Evolutionary conservation across 1,140 invertebrate genomes (phyloP).

Genomic region (silkworm (Bombyx mori)): DNA sequence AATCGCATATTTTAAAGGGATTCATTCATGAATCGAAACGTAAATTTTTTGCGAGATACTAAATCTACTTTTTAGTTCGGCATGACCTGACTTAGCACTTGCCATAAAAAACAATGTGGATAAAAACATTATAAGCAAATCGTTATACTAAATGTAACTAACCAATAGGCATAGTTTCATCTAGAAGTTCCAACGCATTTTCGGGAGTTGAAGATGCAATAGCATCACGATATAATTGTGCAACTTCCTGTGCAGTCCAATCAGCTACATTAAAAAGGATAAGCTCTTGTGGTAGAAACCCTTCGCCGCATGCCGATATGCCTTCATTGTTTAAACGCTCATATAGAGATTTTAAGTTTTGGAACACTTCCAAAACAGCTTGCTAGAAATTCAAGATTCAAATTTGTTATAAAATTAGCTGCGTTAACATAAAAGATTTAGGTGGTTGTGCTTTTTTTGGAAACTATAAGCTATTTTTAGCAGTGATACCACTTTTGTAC

Average conservation of each 20-base stretch:
- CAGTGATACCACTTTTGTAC: no score
- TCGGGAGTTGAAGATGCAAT: constrained; percentile 26
- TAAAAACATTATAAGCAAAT: no score
- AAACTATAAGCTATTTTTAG: no score
- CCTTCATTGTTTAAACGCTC: constrained; percentile 41
- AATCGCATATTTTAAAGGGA: no score
- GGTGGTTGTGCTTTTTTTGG: no score
- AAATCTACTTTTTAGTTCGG: no score
- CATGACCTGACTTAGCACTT: no score
- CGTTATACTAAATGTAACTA: neutral
- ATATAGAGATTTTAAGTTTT: constrained; percentile 31
- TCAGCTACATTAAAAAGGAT: constrained; percentile 55
- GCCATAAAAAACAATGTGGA: no score
- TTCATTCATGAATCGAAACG: no score
- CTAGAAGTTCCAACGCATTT: constrained; percentile 33
- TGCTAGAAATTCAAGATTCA: constrained; percentile 26
- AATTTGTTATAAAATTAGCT: no score
- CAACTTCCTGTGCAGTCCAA: constrained; percentile 46
- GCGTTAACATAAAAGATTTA: no score
- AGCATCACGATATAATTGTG: constrained; percentile 41
- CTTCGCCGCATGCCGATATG: constrained; percentile 25
- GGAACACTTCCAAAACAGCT: constrained; percentile 45
- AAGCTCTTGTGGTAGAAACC: constrained; percentile 29
- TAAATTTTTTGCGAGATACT: no score
- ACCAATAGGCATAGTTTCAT: constrained; percentile 36